Percentiles rank a stretch among this genome's conserved stretches.
These are phyloP conservation scores for Thereva unica DNA, from an alignment of 2,888 invertebrate species.

Conservation along the genomic window DNA sequence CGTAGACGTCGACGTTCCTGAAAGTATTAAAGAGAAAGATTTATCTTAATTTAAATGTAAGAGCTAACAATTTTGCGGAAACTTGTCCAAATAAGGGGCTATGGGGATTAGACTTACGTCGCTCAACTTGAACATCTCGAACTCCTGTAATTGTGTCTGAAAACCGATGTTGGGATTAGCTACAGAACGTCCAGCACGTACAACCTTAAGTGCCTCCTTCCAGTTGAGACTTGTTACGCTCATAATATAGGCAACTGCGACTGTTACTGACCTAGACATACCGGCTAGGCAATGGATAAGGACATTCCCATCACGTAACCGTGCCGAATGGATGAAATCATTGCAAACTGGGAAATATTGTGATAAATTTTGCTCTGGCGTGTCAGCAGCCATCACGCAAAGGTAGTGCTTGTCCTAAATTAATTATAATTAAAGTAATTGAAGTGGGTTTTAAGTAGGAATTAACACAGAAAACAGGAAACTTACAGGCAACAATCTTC, in stretches of 20 bases:
- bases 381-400: constrained; percentile 95
- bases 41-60: not conserved
- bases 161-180: constrained; percentile 97
- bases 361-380: constrained; percentile 89
- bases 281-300: constrained; percentile 96
- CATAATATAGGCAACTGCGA: constrained; percentile 96
- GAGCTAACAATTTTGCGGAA: constrained; percentile 36
- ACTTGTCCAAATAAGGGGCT: too few relatives aligned
- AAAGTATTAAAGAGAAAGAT: constrained; percentile 39
- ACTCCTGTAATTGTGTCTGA: constrained; percentile 90
- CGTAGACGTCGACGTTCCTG: constrained; percentile 83
- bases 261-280: constrained; percentile 95
- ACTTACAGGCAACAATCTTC: constrained; percentile 81
- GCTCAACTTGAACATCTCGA: constrained; percentile 75
- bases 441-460: not conserved
- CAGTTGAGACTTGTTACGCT: constrained; percentile 85
- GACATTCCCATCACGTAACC: constrained; percentile 86
- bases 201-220: constrained; percentile 92
- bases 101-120: constrained; percentile 69
- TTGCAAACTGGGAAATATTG: constrained; percentile 93
- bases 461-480: not conserved
- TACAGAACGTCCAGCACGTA: constrained; percentile 86
- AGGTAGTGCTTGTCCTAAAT: constrained; percentile 92
- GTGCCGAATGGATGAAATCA: constrained; percentile 94
- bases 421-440: constrained; percentile 44